Evolutionary conservation across 2,113 vertebrate species (phyloP).

Genomic region (Hippopotamus amphibius): DNA sequence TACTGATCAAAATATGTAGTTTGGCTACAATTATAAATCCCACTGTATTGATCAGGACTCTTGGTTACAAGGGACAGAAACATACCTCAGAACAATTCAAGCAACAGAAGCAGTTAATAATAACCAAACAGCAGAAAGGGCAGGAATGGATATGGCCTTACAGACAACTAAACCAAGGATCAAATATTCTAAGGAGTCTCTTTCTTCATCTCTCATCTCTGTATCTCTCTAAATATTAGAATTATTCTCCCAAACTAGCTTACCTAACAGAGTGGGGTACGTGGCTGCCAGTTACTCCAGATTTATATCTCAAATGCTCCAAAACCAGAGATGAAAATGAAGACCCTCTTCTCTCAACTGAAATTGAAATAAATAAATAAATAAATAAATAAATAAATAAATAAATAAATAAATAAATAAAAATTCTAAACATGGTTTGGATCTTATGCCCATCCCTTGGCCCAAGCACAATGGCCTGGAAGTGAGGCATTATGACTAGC

Average conservation of each 20-base stretch:
- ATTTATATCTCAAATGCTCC: not conserved
- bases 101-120: not conserved
- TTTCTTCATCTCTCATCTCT: not conserved
- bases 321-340: not conserved
- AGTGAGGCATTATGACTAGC: not conserved
- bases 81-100: not conserved
- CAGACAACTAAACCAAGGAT: not conserved
- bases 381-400: too few relatives aligned
- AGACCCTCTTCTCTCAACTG: not conserved
- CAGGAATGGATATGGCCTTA: not conserved
- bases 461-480: too few relatives aligned
- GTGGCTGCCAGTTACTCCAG: not conserved
- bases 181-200: not conserved
- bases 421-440: not conserved
- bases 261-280: not conserved
- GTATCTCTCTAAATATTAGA: not conserved
- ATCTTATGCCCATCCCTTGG: not conserved
- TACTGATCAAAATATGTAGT: not conserved
- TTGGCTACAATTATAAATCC: not conserved
- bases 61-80: slow-evolving; percentile 4
- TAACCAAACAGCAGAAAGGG: not conserved
- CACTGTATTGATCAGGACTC: not conserved
- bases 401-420: not conserved
- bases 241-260: not conserved
- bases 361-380: not conserved